Conservation (phyloP, 2,797 vertebrate genomes). For the Apodemus agrarius region DNA sequence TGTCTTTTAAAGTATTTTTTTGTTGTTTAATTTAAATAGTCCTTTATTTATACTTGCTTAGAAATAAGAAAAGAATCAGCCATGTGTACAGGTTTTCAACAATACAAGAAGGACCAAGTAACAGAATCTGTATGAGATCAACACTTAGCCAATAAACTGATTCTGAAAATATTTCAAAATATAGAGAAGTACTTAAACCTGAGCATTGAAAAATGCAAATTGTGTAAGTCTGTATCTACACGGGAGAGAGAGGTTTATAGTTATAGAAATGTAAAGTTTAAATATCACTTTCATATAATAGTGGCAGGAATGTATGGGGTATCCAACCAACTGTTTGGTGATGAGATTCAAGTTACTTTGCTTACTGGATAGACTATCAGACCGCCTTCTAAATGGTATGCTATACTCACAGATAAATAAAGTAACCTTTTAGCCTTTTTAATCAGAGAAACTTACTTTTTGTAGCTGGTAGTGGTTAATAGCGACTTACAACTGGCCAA, state of each 20-base stretch:
- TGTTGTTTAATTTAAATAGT: background rate
- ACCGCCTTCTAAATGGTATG: background rate
- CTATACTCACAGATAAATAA: background rate
- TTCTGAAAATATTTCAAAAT: background rate
- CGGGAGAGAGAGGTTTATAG: background rate
- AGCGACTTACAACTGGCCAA: background rate
- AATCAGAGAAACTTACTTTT: background rate
- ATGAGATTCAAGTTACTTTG: background rate
- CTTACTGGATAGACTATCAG: background rate
- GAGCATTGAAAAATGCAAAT: background rate
- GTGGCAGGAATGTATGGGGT: background rate
- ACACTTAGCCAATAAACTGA: background rate
- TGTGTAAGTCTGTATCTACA: background rate
- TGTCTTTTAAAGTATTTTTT: background rate
- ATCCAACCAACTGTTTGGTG: background rate
- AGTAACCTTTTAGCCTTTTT: background rate
- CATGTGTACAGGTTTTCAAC: background rate
- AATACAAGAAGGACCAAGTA: background rate
- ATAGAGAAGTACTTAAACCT: background rate
- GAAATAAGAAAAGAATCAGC: background rate
- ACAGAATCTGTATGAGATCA: background rate
- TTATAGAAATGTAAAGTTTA: background rate
- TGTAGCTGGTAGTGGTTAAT: background rate
- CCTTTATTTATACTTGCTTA: background rate
- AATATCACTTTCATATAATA: background rate